A percentile compares a stretch with the other conserved stretches of the same genome.
These are phyloP conservation scores for Samia ricini DNA, from an alignment of 1,140 invertebrate genomes.

Conservation along the genomic window DNA sequence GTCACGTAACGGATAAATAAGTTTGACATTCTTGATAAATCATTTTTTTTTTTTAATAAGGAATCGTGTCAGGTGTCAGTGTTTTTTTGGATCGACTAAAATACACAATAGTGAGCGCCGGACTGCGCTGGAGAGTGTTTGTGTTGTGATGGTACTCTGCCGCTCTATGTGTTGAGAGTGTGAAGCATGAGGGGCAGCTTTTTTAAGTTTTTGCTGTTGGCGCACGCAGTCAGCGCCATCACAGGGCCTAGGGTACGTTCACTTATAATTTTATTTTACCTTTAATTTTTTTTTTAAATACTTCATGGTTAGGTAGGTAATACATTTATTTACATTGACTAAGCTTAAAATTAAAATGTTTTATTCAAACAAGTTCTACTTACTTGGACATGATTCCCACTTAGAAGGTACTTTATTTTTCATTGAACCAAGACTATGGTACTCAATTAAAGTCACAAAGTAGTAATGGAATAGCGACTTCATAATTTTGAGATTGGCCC, in stretches of 20 bases:
- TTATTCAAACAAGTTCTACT: too few relatives aligned
- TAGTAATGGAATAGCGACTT: too few relatives aligned
- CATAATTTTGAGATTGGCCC: too few relatives aligned
- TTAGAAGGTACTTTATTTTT: too few relatives aligned
- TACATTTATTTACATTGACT: too few relatives aligned
- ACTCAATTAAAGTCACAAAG: too few relatives aligned
- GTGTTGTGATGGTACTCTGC: slow-evolving; percentile 67
- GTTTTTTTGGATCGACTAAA: slow-evolving; percentile 1
- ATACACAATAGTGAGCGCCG: slow-evolving; percentile 3
- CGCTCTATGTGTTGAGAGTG: slow-evolving; percentile 60
- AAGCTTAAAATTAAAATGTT: too few relatives aligned
- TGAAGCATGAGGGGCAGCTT: slow-evolving; percentile 68
- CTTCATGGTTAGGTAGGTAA: too few relatives aligned
- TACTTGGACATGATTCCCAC: too few relatives aligned
- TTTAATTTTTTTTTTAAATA: background rate
- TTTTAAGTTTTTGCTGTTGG: slow-evolving; percentile 60
- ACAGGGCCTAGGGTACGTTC: slow-evolving; percentile 64
- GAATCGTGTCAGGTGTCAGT: slow-evolving; percentile 3
- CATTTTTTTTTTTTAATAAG: background rate
- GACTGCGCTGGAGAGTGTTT: slow-evolving; percentile 33
- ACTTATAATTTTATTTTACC: background rate
- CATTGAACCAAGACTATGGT: too few relatives aligned
- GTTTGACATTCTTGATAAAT: slow-evolving; percentile 23
- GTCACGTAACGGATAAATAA: slow-evolving; percentile 21
- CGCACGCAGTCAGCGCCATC: slow-evolving; percentile 63